These are phyloP conservation scores for Quadroppia sp. DNA, from an alignment of 2,888 invertebrate species.

Conservation along the genomic window DNA sequence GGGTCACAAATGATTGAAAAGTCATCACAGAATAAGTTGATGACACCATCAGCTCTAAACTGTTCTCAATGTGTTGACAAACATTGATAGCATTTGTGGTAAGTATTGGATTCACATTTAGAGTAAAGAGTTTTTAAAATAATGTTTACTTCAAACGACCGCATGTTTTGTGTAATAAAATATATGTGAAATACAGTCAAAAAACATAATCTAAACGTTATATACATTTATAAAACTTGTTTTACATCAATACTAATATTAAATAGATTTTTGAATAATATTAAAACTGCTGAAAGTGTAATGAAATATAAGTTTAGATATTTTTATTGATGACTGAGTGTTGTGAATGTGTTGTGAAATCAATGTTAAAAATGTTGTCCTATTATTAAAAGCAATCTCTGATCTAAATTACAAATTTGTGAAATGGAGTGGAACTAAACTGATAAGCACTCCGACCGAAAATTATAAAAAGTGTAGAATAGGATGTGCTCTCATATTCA, in stretches of 20 bases:
- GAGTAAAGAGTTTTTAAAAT: not conserved
- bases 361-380: slow-evolving; percentile 34
- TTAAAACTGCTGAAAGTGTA: slow-evolving; percentile 8
- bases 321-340: not conserved
- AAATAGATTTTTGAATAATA: not conserved
- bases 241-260: not conserved
- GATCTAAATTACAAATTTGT: slow-evolving; percentile 37
- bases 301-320: not conserved
- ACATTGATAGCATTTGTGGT: slow-evolving; percentile 16
- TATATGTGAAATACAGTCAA: not conserved
- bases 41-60: slow-evolving; percentile 1
- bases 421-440: slow-evolving; percentile 36
- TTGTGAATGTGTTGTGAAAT: not conserved
- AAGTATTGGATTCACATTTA: slow-evolving; percentile 12
- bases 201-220: not conserved
- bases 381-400: slow-evolving; percentile 31
- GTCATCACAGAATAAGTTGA: slow-evolving; percentile 26
- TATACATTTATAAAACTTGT: not conserved
- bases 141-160: too few relatives aligned
- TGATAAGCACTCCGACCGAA: slow-evolving; percentile 28
- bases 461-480: not conserved
- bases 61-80: slow-evolving; percentile 34
- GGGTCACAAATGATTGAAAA: slow-evolving; percentile 3
- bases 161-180: slow-evolving; percentile 15
- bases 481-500: too few relatives aligned